Evolutionary conservation across 1,140 invertebrate species (phyloP), one percentile per base, ranked within the genome.

Genomic region (Cydia splendana): DNA sequence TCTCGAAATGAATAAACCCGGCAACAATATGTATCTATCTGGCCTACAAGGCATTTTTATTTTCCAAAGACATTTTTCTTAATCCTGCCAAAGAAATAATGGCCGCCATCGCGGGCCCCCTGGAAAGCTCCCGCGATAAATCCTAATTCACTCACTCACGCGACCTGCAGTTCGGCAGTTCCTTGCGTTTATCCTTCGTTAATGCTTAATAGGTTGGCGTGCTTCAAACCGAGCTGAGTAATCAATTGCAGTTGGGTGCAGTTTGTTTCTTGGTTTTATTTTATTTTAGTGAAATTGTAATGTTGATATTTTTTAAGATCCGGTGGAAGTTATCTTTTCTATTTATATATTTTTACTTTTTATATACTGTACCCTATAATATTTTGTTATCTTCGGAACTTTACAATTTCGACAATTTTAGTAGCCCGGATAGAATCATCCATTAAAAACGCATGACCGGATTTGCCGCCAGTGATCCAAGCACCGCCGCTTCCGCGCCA

Each of bases 71-170:
- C 2, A 24, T 62, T 62, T 62, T 62, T 62, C 57, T 62, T 62
- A 62, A 62, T 62, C 57, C 10, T 12, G 57, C 20, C 57, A 24
- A 62, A 24, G 51, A 69, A 18, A n/a, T 71, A 45, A 42, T 71
- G 34, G 67, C 67, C n/a, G 34, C 67, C 67, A 18, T 10, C 18
- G 7, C 13, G n/a, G 28, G n/a, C 67, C 67, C n/a, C 34, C 67
- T 42, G 13, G 30, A 71, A 69, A 71, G 67, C 67, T 45, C 9
- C 34, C 24, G 67, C 34, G n/a, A 71, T 71, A 71, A 78, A 78
- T 78, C 65, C 65, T 78, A 57, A 78, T 78, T 30, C 24, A 75
- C 65, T 57, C 48, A 75, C 77, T 62, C 77, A 78, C 74, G 74
- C 65, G 48, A 78, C 65, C 74, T 75, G 48, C n/a, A 77, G 74